A percentile compares a stretch with the other conserved stretches of the same genome.
phyloP scores from a whole-genome alignment of 2,113 vertebrate species.

The Sinosuthora webbiana region DNA sequence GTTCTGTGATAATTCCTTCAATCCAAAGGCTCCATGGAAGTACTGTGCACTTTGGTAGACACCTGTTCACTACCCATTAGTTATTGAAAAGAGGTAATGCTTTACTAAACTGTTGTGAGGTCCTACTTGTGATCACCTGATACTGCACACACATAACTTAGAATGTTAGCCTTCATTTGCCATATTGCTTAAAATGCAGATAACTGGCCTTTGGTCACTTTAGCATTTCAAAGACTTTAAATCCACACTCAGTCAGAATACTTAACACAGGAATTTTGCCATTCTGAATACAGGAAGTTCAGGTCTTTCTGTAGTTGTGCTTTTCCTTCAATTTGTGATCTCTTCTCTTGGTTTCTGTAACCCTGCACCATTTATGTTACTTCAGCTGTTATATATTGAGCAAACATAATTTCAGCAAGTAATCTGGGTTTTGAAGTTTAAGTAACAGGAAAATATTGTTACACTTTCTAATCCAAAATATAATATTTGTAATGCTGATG shows the following conservation, averaged over 20 bases:
- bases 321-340: not conserved
- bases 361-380: not conserved
- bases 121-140: not conserved
- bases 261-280: not conserved
- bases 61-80: fast-evolving
- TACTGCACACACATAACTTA: not conserved
- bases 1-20: not conserved
- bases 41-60: not conserved
- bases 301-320: not conserved
- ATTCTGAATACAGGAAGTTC: not conserved
- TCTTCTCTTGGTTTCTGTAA: not conserved
- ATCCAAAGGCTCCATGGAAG: not conserved
- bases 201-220: not conserved
- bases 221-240: not conserved
- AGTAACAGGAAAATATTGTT: not conserved
- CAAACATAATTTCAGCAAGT: not conserved
- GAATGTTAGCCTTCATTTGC: not conserved
- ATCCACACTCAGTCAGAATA: not conserved
- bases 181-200: not conserved
- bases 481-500: not conserved
- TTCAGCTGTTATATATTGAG: not conserved
- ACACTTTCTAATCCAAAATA: not conserved
- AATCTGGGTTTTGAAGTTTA: not conserved
- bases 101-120: not conserved
- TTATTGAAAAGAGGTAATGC: not conserved